Evolutionary conservation across 2,888 invertebrate genomes (phyloP).

Genomic region (Drosophila mimetica): DNA sequence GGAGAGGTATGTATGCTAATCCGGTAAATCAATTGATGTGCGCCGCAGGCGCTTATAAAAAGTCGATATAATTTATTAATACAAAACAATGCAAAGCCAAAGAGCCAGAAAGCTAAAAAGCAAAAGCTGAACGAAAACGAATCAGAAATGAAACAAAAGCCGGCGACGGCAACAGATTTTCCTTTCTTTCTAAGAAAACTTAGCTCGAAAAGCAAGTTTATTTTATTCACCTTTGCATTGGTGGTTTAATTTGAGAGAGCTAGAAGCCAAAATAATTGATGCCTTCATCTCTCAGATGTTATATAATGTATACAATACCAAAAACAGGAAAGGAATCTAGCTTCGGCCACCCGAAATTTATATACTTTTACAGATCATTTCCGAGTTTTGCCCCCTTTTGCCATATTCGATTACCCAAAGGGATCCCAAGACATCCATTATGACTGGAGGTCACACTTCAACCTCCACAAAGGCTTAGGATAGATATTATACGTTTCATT

Average conservation of each 20-base stretch:
- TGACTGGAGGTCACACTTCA: not conserved
- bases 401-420: no score
- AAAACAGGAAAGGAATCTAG: no score
- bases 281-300: conserved; percentile 1
- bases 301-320: no score
- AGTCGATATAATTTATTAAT: conserved; percentile 78
- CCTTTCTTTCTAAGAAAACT: conserved; percentile 52
- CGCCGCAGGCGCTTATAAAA: conserved; percentile 77
- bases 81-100: conserved; percentile 73
- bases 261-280: conserved; percentile 22
- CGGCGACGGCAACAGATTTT: conserved; percentile 51
- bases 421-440: conserved; percentile 4
- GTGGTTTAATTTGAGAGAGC: conserved; percentile 28
- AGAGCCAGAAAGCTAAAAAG: conserved; percentile 10
- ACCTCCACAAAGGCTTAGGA: not conserved
- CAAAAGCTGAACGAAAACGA: conserved; percentile 13
- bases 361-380: no score
- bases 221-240: conserved; percentile 30
- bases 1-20: conserved; percentile 58
- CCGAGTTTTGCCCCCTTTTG: no score
- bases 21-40: conserved; percentile 80
- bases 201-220: conserved; percentile 49
- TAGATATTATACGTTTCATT: no score
- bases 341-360: no score
- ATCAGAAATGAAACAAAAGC: conserved; percentile 24